Conservation (phyloP, 2,113 vertebrate genomes). For the Dascyllus trimaculatus region DNA sequence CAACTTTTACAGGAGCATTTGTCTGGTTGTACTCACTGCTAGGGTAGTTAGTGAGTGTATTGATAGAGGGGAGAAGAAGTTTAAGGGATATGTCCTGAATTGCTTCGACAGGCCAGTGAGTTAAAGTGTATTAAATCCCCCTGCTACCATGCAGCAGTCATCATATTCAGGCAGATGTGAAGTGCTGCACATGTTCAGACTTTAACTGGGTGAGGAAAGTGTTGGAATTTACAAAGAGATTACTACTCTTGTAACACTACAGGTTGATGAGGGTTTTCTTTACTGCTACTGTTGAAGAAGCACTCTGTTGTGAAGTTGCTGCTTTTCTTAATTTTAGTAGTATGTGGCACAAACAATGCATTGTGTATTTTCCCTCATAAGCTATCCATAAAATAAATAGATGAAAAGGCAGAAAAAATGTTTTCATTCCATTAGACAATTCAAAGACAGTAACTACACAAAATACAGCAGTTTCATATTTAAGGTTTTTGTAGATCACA, state of each 20-base stretch:
- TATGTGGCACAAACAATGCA: too few relatives aligned
- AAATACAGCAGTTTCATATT: too few relatives aligned
- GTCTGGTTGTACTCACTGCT: constrained; percentile 56
- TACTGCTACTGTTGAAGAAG: neutral
- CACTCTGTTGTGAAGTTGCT: neutral
- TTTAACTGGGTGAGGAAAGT: constrained; percentile 6
- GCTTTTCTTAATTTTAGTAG: neutral
- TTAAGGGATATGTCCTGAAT: constrained; percentile 48
- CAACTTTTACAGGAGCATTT: constrained; percentile 65
- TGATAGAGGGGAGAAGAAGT: constrained; percentile 55
- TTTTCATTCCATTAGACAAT: too few relatives aligned
- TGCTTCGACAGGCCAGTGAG: constrained; percentile 47
- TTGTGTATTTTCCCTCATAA: too few relatives aligned
- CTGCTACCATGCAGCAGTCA: constrained; percentile 46
- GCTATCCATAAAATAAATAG: too few relatives aligned
- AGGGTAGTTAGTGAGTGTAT: constrained; percentile 59
- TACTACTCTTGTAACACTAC: constrained; percentile 15
- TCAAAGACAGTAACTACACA: too few relatives aligned
- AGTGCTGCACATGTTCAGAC: constrained; percentile 26
- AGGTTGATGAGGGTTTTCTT: neutral
- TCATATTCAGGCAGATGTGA: constrained; percentile 13
- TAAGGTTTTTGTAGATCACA: too few relatives aligned
- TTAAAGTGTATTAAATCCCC: constrained; percentile 66
- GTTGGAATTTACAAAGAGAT: constrained; percentile 28
- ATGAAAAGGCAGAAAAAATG: too few relatives aligned